A percentile compares a stretch with the other conserved stretches of the same genome.
Conservation (phyloP, 1,140 invertebrate species). For the Eciton burchellii region DNA sequence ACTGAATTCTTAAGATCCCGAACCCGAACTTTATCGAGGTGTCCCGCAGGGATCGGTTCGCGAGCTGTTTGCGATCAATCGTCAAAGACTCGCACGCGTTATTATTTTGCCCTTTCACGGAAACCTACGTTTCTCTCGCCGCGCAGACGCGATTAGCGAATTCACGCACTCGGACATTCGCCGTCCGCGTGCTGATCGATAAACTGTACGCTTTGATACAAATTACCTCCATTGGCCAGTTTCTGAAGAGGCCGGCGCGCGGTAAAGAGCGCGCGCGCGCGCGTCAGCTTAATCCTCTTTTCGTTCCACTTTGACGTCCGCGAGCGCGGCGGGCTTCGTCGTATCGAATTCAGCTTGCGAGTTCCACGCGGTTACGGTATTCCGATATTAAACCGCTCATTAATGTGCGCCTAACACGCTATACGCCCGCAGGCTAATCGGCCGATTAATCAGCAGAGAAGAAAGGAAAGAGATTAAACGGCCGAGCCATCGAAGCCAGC, state of each 20-base stretch:
- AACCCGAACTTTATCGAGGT: too few species aligned
- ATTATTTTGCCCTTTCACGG: too few species aligned
- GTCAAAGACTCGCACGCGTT: too few species aligned
- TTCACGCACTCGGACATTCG: not conserved
- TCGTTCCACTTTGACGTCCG: slow-evolving; percentile 9
- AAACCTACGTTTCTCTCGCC: not conserved
- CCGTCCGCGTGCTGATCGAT: too few species aligned
- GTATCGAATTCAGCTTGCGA: slow-evolving; percentile 1
- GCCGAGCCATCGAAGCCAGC: slow-evolving; percentile 2
- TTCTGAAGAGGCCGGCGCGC: not conserved
- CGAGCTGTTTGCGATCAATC: too few species aligned
- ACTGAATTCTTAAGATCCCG: too few species aligned
- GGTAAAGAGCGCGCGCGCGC: not conserved
- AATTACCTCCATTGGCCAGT: not conserved
- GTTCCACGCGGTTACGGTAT: not conserved
- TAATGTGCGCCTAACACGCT: not conserved
- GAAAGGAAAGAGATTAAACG: slow-evolving; percentile 12
- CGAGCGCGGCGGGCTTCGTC: not conserved
- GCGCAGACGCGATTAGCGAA: not conserved
- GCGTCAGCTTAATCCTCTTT: slow-evolving; percentile 15
- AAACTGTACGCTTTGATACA: slow-evolving; percentile 5
- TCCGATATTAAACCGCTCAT: not conserved
- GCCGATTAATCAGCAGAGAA: not conserved
- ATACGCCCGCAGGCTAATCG: not conserved
- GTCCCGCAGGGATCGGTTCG: too few species aligned